A percentile compares a stretch with the other conserved stretches of the same genome.
phyloP scores from a whole-genome alignment of 2,888 invertebrate species.

The Rhagophthalmus giganteus region DNA sequence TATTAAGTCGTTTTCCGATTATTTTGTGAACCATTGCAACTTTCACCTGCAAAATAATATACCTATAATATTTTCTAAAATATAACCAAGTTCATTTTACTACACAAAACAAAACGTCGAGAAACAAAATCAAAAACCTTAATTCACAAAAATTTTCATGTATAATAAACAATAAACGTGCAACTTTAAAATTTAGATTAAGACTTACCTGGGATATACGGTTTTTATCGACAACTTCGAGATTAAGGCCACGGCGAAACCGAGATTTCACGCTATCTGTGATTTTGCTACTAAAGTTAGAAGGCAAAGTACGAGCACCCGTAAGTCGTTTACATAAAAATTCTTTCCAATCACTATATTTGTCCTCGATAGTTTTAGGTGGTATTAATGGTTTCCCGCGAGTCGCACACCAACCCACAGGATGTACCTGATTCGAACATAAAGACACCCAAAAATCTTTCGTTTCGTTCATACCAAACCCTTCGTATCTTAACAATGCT shows the following conservation, averaged over 20 bases:
- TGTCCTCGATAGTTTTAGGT: constrained; percentile 88
- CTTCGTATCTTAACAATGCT: constrained; percentile 85
- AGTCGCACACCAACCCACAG: constrained; percentile 97
- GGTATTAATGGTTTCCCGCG: constrained; percentile 94
- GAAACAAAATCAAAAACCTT: no score
- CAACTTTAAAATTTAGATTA: not conserved
- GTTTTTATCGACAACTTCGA: constrained; percentile 96
- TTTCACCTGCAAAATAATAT: constrained; percentile 58
- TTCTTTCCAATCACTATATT: constrained; percentile 95
- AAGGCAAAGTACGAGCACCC: constrained; percentile 92
- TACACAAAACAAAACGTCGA: not conserved
- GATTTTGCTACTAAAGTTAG: constrained; percentile 88
- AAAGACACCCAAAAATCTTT: constrained; percentile 98
- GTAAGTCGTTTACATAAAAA: constrained; percentile 89
- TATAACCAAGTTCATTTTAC: no score
- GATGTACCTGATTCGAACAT: constrained; percentile 87
- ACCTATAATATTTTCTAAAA: no score
- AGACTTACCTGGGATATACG: constrained; percentile 85
- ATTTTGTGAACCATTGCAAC: constrained; percentile 89
- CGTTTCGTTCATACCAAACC: constrained; percentile 83
- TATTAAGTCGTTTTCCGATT: constrained; percentile 87
- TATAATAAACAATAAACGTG: not conserved
- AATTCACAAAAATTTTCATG: no score
- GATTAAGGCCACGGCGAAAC: constrained; percentile 78
- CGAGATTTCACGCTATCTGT: constrained; percentile 81